Conservation (phyloP, 2,113 vertebrate species). For the Oreochromis spilurus region DNA sequence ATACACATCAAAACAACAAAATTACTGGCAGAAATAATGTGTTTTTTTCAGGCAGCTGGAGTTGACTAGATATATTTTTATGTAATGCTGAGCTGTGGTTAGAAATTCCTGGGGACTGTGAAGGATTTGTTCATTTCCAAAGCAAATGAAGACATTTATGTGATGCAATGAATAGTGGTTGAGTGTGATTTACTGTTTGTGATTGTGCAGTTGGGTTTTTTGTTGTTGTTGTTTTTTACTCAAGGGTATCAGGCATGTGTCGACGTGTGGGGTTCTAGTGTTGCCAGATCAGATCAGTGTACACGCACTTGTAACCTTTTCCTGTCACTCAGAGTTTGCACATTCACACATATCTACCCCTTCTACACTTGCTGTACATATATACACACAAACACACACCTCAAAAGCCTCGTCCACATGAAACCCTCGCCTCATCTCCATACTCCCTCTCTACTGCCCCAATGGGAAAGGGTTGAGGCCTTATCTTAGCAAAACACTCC, state of each 20-base stretch:
- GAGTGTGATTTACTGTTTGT: not conserved
- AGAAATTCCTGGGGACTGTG: not conserved
- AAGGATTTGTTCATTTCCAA: not conserved
- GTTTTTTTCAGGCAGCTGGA: not conserved
- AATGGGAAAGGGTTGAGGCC: conserved; percentile 57
- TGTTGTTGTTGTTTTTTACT: not conserved
- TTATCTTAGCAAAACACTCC: conserved; percentile 72
- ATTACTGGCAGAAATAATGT: not conserved
- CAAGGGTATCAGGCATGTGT: not conserved
- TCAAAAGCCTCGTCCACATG: not conserved
- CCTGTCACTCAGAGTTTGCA: not conserved
- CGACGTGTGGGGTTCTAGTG: not conserved
- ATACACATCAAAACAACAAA: not conserved
- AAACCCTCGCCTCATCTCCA: conserved; percentile 31
- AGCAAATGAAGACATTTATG: not conserved
- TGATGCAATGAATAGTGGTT: not conserved
- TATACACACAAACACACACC: not conserved
- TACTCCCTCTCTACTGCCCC: conserved; percentile 29
- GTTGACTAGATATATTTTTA: not conserved
- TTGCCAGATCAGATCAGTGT: not conserved
- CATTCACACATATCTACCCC: not conserved
- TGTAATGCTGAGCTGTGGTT: not conserved
- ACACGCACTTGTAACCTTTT: not conserved
- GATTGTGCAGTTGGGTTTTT: not conserved
- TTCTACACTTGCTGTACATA: not conserved